A percentile compares a stretch with the other conserved stretches of the same genome.
Conservation (phyloP, 2,888 invertebrate species). For the Ethmia dodecea region DNA sequence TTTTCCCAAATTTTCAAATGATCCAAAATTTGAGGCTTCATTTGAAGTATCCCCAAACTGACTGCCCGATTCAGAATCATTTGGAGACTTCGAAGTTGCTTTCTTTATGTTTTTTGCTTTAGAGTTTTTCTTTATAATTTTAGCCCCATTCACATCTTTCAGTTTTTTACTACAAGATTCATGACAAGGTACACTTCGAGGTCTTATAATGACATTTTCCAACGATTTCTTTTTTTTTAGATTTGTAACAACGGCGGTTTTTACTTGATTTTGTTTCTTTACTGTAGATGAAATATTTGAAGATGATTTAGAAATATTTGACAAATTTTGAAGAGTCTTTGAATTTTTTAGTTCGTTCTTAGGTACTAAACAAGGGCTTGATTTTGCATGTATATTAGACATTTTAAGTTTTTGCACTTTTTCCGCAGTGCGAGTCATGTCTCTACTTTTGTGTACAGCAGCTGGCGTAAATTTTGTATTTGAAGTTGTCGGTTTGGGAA, state of each 20-base stretch:
- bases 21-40: constrained; percentile 43
- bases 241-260: constrained; percentile 57
- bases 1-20: constrained; percentile 35
- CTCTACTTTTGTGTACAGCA: constrained; percentile 57
- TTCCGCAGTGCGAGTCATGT: constrained; percentile 68
- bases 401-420: constrained; percentile 59
- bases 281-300: constrained; percentile 38
- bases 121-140: constrained; percentile 34
- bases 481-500: constrained; percentile 19
- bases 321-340: constrained; percentile 36
- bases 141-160: constrained; percentile 43
- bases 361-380: constrained; percentile 41
- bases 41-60: constrained; percentile 66
- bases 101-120: constrained; percentile 38
- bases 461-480: constrained; percentile 29
- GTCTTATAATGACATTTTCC: constrained; percentile 45
- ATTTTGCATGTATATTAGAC: constrained; percentile 46
- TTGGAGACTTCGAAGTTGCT: constrained; percentile 24
- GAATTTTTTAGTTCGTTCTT: constrained; percentile 34
- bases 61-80: constrained; percentile 42
- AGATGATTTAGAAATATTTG: constrained; percentile 51
- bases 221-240: constrained; percentile 59
- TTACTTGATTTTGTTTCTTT: constrained; percentile 47
- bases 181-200: constrained; percentile 54
- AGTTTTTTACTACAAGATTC: constrained; percentile 52